These are phyloP conservation scores for Plagiodera versicolora DNA, from an alignment of 2,888 invertebrate genomes.

Conservation along the genomic window DNA sequence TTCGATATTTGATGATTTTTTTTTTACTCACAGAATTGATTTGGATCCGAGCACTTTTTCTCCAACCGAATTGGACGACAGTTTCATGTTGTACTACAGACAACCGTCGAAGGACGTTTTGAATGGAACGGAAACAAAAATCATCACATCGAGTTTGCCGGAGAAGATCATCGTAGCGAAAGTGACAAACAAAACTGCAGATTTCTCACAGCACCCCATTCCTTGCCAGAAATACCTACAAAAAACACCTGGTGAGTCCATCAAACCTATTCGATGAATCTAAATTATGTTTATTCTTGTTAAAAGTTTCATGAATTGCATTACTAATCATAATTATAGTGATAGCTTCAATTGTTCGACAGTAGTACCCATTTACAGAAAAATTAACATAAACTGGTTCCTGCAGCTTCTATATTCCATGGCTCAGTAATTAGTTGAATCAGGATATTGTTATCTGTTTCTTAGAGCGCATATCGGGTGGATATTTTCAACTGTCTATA, in stretches of 20 bases:
- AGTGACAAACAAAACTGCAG: conserved; percentile 30
- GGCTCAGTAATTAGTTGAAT: no score
- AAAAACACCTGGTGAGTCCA: conserved; percentile 28
- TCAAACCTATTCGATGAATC: no score
- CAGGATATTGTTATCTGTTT: no score
- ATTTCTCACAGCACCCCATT: conserved; percentile 67
- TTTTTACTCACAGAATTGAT: conserved; percentile 57
- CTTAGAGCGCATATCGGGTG: no score
- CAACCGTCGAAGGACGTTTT: conserved; percentile 51
- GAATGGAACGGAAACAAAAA: conserved; percentile 28
- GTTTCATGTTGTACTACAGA: conserved; percentile 63
- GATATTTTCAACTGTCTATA: no score
- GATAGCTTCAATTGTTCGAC: no score
- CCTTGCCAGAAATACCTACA: conserved; percentile 67
- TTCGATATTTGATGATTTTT: not conserved
- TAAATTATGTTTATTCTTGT: no score
- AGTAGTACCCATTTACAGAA: no score
- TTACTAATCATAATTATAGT: no score
- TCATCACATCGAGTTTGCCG: conserved; percentile 21
- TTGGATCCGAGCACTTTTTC: conserved; percentile 64
- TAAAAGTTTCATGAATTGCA: no score
- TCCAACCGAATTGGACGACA: conserved; percentile 75
- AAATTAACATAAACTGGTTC: no score
- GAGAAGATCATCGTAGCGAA: conserved; percentile 22
- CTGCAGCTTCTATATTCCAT: no score